These are phyloP conservation scores for Coptotermes formosanus DNA, from an alignment of 1,140 invertebrate species.

Conservation along the genomic window DNA sequence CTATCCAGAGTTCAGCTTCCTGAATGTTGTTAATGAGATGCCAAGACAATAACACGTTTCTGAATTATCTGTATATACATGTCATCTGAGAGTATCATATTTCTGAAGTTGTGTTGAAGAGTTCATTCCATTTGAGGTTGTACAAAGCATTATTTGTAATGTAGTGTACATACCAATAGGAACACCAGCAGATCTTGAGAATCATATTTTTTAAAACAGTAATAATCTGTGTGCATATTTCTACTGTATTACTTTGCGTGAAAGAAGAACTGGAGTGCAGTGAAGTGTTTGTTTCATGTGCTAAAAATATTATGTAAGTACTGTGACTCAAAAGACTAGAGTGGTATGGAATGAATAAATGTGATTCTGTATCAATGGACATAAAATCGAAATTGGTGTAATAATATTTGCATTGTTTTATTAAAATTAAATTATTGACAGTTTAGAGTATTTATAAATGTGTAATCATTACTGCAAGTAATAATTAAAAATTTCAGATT, in stretches of 20 bases:
- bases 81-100: too few relatives aligned
- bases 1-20: too few relatives aligned
- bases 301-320: not conserved
- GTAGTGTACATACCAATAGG: not conserved
- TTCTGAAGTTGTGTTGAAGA: too few relatives aligned
- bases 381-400: not conserved
- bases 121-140: not conserved
- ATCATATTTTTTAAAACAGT: not conserved
- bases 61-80: too few relatives aligned
- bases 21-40: too few relatives aligned
- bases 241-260: not conserved
- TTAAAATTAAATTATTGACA: constrained; percentile 2
- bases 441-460: too few relatives aligned
- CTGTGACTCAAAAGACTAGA: not conserved
- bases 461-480: too few relatives aligned
- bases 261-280: not conserved
- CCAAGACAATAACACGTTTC: too few relatives aligned
- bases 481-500: too few relatives aligned
- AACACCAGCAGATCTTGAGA: not conserved
- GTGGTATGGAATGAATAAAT: not conserved
- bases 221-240: not conserved
- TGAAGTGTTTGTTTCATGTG: not conserved
- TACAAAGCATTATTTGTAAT: constrained; percentile 18
- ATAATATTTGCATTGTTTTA: not conserved
- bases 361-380: not conserved